These are phyloP conservation scores for Gracilinanus agilis DNA, from an alignment of 2,113 vertebrate genomes.

Conservation along the genomic window DNA sequence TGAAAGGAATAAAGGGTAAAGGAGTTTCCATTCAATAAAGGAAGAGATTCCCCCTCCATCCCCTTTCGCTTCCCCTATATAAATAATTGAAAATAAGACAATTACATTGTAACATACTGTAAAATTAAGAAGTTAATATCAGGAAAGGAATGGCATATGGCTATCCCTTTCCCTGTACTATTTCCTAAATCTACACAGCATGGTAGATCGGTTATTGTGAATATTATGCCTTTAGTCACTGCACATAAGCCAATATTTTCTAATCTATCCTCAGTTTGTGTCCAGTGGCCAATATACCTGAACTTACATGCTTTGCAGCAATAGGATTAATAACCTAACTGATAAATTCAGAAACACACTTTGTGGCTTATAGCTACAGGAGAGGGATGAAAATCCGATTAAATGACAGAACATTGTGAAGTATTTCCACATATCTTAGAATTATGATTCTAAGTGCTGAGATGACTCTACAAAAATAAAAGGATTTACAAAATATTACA, in stretches of 20 bases:
- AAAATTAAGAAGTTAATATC: neutral
- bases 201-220: neutral
- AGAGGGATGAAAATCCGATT: slow-evolving; percentile 12
- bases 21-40: neutral
- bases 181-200: slow-evolving; percentile 7
- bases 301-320: neutral
- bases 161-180: neutral
- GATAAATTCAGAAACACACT: slow-evolving; percentile 17
- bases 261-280: neutral
- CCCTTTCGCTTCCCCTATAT: neutral
- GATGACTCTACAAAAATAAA: neutral
- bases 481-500: slow-evolving; percentile 24
- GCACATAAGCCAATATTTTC: slow-evolving; percentile 12
- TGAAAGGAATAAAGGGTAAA: neutral
- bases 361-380: neutral
- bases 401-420: slow-evolving; percentile 1
- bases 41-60: slow-evolving; percentile 1
- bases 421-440: slow-evolving; percentile 5
- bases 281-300: neutral
- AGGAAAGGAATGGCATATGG: neutral
- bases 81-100: slow-evolving; percentile 7
- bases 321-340: slow-evolving; percentile 7
- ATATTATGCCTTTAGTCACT: neutral
- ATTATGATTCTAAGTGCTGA: slow-evolving; percentile 18
- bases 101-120: neutral